Percentiles rank a stretch among this genome's conserved stretches.
Conservation (phyloP, 2,113 vertebrate species). For the Madoqua kirkii region DNA sequence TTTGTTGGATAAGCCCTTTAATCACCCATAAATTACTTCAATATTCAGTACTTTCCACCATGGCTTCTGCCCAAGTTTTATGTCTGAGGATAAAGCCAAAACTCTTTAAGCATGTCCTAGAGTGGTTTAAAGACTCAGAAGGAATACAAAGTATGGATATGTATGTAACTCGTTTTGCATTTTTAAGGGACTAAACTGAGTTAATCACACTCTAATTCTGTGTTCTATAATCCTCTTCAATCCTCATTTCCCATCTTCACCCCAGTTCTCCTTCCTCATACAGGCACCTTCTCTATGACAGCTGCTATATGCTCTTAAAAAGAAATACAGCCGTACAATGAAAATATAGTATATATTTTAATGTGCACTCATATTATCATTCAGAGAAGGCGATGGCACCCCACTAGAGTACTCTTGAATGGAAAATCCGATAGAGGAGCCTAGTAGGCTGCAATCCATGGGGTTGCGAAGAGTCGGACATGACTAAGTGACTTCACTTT, state of each 20-base stretch:
- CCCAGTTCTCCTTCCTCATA: neutral
- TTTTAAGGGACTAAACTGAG: neutral
- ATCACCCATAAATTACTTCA: neutral
- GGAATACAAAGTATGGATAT: neutral
- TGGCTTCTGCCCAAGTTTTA: neutral
- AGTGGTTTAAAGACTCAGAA: neutral
- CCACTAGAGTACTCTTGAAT: too few species aligned
- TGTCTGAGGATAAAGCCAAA: neutral
- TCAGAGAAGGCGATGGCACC: too few species aligned
- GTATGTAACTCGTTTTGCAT: neutral
- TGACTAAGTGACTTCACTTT: too few species aligned
- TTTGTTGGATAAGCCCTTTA: neutral
- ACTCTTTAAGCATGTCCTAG: neutral
- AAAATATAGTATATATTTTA: neutral
- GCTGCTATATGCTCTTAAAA: neutral
- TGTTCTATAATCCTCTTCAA: neutral
- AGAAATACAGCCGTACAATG: neutral
- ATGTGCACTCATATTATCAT: neutral
- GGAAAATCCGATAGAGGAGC: too few species aligned
- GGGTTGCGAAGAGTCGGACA: fast-evolving
- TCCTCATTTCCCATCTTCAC: neutral
- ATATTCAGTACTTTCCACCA: neutral
- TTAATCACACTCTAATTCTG: neutral
- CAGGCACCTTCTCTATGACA: neutral
- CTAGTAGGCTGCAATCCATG: too few species aligned